These are phyloP conservation scores for Nemoura dubitans DNA, from an alignment of 2,888 invertebrate species.

Conservation along the genomic window DNA sequence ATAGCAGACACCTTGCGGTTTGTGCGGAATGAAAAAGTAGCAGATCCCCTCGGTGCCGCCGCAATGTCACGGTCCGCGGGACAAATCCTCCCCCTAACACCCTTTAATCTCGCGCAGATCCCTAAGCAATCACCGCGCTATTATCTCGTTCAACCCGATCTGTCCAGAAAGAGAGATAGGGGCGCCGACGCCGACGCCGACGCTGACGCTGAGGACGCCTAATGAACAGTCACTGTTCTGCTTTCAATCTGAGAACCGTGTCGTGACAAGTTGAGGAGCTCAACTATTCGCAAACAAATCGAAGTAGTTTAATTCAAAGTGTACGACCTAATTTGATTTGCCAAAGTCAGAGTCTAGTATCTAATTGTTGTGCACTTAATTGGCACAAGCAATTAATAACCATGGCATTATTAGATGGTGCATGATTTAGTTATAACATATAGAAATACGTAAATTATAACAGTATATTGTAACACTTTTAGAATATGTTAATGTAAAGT, in stretches of 20 bases:
- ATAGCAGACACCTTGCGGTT: background rate
- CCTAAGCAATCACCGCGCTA: conserved; percentile 48
- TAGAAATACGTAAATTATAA: too few relatives aligned
- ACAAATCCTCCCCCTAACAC: conserved; percentile 46
- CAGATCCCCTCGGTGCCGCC: background rate
- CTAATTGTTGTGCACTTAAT: too few relatives aligned
- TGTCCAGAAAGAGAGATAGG: conserved; percentile 36
- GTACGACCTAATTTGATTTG: background rate
- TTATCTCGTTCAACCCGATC: conserved; percentile 47
- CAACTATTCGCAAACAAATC: background rate
- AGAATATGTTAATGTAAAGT: too few relatives aligned
- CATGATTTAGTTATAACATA: too few relatives aligned
- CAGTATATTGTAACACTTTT: too few relatives aligned
- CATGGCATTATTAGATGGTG: too few relatives aligned
- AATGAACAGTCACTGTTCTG: conserved; percentile 32
- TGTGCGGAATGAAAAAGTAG: background rate
- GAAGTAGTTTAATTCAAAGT: background rate
- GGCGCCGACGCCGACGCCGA: background rate
- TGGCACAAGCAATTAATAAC: too few relatives aligned
- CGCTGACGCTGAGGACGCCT: background rate
- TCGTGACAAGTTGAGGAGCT: background rate
- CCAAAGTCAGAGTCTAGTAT: background rate
- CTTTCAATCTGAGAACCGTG: background rate
- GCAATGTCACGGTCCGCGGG: conserved; percentile 37
- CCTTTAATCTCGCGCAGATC: conserved; percentile 46